Conservation (phyloP, 2,797 vertebrate species). For the Sebastolobus altivelis region DNA sequence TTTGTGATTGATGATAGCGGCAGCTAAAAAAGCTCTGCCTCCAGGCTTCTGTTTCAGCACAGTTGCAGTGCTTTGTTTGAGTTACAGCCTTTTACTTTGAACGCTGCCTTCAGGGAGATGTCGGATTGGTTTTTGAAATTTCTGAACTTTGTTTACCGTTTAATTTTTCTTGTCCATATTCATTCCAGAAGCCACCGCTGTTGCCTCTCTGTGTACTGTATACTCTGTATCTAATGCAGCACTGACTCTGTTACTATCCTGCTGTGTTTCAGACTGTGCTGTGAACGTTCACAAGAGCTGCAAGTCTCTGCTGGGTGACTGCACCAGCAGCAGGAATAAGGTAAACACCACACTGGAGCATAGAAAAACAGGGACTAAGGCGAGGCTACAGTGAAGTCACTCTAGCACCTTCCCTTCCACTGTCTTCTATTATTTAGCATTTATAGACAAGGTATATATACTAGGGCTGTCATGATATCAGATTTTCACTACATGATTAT, state of each 20-base stretch:
- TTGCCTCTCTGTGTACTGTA: not conserved
- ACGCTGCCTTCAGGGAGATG: not conserved
- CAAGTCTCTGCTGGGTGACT: slow-evolving; percentile 90
- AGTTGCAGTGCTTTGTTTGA: slow-evolving; percentile 10
- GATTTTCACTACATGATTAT: too few species aligned
- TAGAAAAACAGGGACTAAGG: slow-evolving; percentile 11
- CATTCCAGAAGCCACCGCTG: not conserved
- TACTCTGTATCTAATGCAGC: slow-evolving; percentile 10
- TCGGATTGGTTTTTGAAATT: slow-evolving; percentile 24
- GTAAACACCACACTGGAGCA: slow-evolving; percentile 74
- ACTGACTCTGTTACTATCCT: slow-evolving; percentile 49
- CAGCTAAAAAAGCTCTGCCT: not conserved
- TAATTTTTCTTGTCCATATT: slow-evolving; percentile 8
- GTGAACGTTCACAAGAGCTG: slow-evolving; percentile 94
- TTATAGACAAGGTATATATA: too few species aligned
- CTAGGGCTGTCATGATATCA: too few species aligned
- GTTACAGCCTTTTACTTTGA: slow-evolving; percentile 8
- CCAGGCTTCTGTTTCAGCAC: slow-evolving; percentile 8
- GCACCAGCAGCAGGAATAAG: slow-evolving; percentile 89
- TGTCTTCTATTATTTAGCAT: too few species aligned
- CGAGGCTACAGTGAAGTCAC: not conserved
- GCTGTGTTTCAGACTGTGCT: slow-evolving; percentile 86
- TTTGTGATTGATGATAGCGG: not conserved
- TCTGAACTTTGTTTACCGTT: slow-evolving; percentile 1
- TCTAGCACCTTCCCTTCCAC: too few species aligned